A percentile compares a stretch with the other conserved stretches of the same genome.
These are phyloP conservation scores for Misgurnus anguillicaudatus DNA, from an alignment of 2,113 vertebrate genomes.

Conservation along the genomic window DNA sequence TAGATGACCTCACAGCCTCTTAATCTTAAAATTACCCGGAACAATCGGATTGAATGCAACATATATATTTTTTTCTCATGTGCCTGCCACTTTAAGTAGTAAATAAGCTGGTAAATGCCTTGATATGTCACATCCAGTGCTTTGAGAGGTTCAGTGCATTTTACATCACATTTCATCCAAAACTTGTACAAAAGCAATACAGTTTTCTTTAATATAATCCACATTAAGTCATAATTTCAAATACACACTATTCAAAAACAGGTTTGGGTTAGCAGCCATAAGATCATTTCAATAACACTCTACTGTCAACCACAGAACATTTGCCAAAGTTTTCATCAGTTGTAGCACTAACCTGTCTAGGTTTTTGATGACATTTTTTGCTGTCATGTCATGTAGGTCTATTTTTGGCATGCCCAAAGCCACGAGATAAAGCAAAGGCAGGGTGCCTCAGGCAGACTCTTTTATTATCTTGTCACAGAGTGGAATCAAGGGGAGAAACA, in stretches of 20 bases:
- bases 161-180: too few species aligned
- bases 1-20: background rate
- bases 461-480: background rate
- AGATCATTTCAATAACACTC: background rate
- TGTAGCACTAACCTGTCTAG: background rate
- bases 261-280: background rate
- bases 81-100: too few species aligned
- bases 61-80: too few species aligned
- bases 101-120: too few species aligned
- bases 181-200: too few species aligned
- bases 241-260: background rate
- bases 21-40: background rate
- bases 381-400: background rate
- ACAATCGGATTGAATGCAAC: background rate
- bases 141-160: too few species aligned
- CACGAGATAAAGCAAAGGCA: background rate
- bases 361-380: background rate
- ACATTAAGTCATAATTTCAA: too few species aligned
- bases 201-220: too few species aligned
- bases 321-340: background rate
- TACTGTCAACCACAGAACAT: background rate
- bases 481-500: constrained; percentile 31
- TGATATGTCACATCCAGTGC: too few species aligned
- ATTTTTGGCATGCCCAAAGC: background rate
- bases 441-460: background rate